Conservation (phyloP, 2,888 invertebrate species). For the Xestobium rufovillosum region DNA sequence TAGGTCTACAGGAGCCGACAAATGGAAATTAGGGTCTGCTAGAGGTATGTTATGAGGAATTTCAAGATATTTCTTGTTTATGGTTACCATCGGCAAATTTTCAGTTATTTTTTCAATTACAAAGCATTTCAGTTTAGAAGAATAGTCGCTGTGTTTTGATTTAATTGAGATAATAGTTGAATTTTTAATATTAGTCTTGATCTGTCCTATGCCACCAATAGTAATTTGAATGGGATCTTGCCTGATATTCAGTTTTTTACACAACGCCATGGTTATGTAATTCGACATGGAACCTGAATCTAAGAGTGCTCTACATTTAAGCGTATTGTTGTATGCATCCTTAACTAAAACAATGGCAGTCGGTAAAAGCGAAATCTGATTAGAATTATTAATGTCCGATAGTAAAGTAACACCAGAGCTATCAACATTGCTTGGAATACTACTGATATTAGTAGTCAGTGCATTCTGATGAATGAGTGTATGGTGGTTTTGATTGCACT, state of each 20-base stretch:
- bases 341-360: conserved; percentile 3
- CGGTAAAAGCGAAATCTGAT: conserved; percentile 2
- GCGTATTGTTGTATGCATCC: background rate
- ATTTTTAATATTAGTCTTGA: background rate
- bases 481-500: conserved; percentile 5
- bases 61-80: background rate
- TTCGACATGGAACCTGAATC: conserved; percentile 3
- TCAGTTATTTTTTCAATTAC: background rate
- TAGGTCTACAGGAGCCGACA: conserved; percentile 4
- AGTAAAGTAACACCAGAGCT: too few species aligned
- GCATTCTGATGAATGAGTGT: conserved; percentile 4
- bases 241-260: background rate
- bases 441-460: background rate
- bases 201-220: background rate
- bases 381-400: too few species aligned
- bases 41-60: conserved; percentile 5
- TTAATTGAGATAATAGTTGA: background rate
- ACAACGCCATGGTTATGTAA: background rate
- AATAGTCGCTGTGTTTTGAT: background rate
- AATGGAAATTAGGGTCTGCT: conserved; percentile 10
- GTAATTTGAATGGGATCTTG: conserved; percentile 3
- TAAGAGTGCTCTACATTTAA: background rate
- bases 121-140: background rate
- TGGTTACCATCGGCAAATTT: background rate
- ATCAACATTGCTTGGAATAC: conserved; percentile 1